Evolutionary conservation across 1,140 invertebrate genomes (phyloP).

Genomic region (Carposina sasakii): DNA sequence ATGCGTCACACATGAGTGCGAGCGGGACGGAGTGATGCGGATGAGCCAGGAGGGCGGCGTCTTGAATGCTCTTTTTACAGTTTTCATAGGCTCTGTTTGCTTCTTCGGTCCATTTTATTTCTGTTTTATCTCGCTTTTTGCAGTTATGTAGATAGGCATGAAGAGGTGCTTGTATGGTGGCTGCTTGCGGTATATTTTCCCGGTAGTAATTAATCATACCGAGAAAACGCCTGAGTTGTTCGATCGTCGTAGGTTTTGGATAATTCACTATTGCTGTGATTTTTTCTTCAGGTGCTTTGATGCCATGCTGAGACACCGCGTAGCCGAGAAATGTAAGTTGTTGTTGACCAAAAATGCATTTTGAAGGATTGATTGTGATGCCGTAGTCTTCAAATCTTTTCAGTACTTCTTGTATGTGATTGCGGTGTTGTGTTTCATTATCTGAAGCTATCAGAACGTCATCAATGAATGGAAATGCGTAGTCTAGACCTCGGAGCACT

Average conservation of each 20-base stretch:
- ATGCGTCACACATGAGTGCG: no score
- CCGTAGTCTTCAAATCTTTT: slow-evolving; percentile 27
- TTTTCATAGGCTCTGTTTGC: slow-evolving; percentile 9
- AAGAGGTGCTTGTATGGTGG: not conserved
- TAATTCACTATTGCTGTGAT: slow-evolving; percentile 16
- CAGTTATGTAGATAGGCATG: slow-evolving; percentile 8
- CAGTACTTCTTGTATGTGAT: slow-evolving; percentile 29
- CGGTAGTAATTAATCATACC: slow-evolving; percentile 20
- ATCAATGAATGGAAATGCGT: slow-evolving; percentile 39
- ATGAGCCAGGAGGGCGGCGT: slow-evolving; percentile 17
- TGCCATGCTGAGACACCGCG: slow-evolving; percentile 35
- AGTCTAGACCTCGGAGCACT: slow-evolving; percentile 39
- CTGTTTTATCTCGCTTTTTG: slow-evolving; percentile 14
- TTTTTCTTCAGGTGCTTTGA: slow-evolving; percentile 26
- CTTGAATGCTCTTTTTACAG: slow-evolving; percentile 26
- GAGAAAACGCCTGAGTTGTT: slow-evolving; percentile 15
- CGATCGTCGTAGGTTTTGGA: slow-evolving; percentile 3
- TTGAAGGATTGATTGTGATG: slow-evolving; percentile 33
- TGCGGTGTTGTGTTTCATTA: slow-evolving; percentile 27
- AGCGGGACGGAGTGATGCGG: slow-evolving; percentile 20
- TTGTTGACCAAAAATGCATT: slow-evolving; percentile 27
- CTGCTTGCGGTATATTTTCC: slow-evolving; percentile 11
- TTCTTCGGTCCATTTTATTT: slow-evolving; percentile 9
- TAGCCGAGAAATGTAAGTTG: slow-evolving; percentile 38
- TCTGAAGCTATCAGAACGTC: slow-evolving; percentile 49